Evolutionary conservation across 2,113 vertebrate genomes (phyloP), one percentile per base, ranked within the genome.

Genomic region (Dryoscopus gambensis): DNA sequence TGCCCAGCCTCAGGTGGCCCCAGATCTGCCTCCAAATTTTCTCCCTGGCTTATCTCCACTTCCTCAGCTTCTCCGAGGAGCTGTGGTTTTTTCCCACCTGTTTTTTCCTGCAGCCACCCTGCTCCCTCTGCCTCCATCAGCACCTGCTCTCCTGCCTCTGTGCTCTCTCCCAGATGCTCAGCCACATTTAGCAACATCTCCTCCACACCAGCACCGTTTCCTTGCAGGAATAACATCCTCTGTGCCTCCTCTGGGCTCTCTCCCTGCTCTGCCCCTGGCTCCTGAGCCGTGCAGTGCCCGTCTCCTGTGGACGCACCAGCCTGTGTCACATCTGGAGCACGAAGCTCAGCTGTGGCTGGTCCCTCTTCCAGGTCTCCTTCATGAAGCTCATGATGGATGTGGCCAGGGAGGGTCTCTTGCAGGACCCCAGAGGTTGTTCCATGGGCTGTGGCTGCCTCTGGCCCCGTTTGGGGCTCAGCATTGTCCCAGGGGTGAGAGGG

Each of bases 201-300:
- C 70, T 76, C 28, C 77, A 13, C 65, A 37, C 35, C 77, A 50
- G 52, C 1, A 3, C 44, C 87, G n/a, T 76, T 65, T 83, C 23
- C 92, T 40, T 73, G 78, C 59, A 27, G 70, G 40, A 83, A 15
- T 18, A 52, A 9, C 70, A 37, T 25, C 46, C 46, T 53, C 67
- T 3, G 2, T 3, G 42, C 37, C 75, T 85, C 46, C 82, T 94
- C 71, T 2, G 9, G 35, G 52, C 73, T 87, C 56, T 92, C 7
- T 67, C 79, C 92, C 83, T 93, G 63, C 82, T 89, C 87, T 90
- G 35, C 14, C 56, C 88, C 82, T 3, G 4, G 56, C 69, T 95
- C 69, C 82, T 68, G 70, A 60, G 87, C 84, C 11, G 4, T 30
- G 49, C 0, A 4, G 15, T 52, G 67, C 82, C 37, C 5, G 0